These are phyloP conservation scores for Phataginus tetradactyla DNA, from an alignment of 2,797 vertebrate species.

Conservation along the genomic window DNA sequence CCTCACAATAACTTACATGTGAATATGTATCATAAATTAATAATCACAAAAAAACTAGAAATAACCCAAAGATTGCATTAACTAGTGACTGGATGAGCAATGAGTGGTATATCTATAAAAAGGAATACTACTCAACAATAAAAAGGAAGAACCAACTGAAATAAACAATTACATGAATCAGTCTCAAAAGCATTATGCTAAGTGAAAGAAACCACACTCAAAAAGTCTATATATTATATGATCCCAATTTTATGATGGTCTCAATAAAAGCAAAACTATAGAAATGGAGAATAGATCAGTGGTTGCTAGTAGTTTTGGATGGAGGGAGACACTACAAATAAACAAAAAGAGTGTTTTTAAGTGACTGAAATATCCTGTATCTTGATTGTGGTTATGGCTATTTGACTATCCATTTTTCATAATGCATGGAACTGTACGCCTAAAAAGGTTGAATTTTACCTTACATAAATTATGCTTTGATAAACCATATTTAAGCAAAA, in stretches of 20 bases:
- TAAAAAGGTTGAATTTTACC: background rate
- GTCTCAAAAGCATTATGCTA: background rate
- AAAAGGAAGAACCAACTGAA: slow-evolving; percentile 13
- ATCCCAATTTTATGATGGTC: background rate
- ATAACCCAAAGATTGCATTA: background rate
- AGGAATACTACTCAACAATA: background rate
- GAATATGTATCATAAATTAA: background rate
- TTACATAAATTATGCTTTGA: background rate
- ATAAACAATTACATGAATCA: background rate
- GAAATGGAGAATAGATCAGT: background rate
- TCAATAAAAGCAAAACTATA: background rate
- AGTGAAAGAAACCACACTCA: background rate
- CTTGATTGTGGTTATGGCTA: background rate
- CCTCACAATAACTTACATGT: background rate
- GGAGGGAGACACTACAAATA: background rate
- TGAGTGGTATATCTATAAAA: background rate
- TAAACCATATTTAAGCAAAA: background rate
- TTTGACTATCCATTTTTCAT: slow-evolving; percentile 1
- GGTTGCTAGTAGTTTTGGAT: background rate
- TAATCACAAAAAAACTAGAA: background rate
- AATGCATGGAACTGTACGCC: background rate
- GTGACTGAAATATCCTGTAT: background rate
- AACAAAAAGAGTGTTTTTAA: background rate
- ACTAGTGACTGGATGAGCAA: background rate
- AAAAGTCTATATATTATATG: background rate